Percentiles rank a stretch among this genome's conserved stretches.
These are phyloP conservation scores for Tinea semifulvella DNA, from an alignment of 2,888 invertebrate species.

Conservation along the genomic window DNA sequence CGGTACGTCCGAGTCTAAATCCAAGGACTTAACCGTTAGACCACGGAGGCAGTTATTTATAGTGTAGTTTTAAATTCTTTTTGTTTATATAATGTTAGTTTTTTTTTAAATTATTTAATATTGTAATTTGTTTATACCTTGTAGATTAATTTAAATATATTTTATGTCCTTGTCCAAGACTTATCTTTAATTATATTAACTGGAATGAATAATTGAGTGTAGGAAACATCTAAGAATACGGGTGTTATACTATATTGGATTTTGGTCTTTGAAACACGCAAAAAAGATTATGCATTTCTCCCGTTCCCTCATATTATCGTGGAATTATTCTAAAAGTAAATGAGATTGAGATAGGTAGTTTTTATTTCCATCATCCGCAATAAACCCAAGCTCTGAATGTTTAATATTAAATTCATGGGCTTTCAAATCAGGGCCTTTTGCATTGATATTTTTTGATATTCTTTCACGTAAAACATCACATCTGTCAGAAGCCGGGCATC, in stretches of 20 bases:
- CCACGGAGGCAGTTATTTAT: too few relatives aligned
- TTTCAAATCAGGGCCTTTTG: constrained; percentile 43
- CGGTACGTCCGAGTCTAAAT: too few relatives aligned
- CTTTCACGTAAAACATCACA: constrained; percentile 65
- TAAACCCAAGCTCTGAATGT: constrained; percentile 15
- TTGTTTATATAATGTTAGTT: too few relatives aligned
- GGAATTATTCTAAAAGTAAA: background rate
- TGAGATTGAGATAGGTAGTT: background rate
- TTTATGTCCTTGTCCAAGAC: background rate
- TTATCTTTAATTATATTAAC: background rate
- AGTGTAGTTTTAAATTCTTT: too few relatives aligned
- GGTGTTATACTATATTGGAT: too few relatives aligned
- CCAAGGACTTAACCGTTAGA: too few relatives aligned
- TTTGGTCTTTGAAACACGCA: too few relatives aligned
- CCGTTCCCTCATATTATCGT: too few relatives aligned
- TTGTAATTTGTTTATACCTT: too few relatives aligned
- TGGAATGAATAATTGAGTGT: background rate
- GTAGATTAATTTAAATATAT: background rate
- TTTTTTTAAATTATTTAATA: too few relatives aligned
- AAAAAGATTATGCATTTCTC: too few relatives aligned
- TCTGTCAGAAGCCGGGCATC: constrained; percentile 62
- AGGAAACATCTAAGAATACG: background rate
- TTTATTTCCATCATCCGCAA: constrained; percentile 7
- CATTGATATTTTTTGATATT: constrained; percentile 50
- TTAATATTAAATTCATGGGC: constrained; percentile 49